These are phyloP conservation scores for Ornithorhynchus anatinus DNA, from an alignment of 2,113 vertebrate species.

Conservation along the genomic window DNA sequence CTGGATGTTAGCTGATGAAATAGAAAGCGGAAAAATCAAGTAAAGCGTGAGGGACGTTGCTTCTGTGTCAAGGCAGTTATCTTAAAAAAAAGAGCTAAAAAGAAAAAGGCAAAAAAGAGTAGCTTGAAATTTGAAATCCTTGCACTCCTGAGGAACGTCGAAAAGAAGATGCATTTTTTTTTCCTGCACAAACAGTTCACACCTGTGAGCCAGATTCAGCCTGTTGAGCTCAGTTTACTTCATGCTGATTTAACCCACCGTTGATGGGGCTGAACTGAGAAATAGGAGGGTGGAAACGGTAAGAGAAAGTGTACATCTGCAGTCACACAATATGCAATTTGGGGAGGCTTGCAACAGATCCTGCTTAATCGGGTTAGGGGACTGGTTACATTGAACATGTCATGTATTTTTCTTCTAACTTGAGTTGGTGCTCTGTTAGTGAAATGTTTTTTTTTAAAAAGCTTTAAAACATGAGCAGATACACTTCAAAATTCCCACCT, in stretches of 20 bases:
- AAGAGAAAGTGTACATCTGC: slow-evolving; percentile 30
- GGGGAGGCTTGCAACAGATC: slow-evolving; percentile 52
- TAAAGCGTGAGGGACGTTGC: slow-evolving; percentile 57
- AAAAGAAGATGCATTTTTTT: slow-evolving; percentile 5
- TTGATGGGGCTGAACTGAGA: slow-evolving; percentile 51
- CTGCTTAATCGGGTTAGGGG: slow-evolving; percentile 47
- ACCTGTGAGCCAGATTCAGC: slow-evolving; percentile 54
- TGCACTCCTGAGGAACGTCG: slow-evolving; percentile 23
- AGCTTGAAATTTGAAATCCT: slow-evolving; percentile 51
- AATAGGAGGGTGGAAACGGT: slow-evolving; percentile 47
- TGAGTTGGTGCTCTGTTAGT: slow-evolving; percentile 47
- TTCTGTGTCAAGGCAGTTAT: slow-evolving; percentile 41
- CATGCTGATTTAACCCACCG: slow-evolving; percentile 54
- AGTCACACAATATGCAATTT: slow-evolving; percentile 60
- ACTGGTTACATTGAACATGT: slow-evolving; percentile 40
- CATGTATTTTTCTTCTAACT: slow-evolving; percentile 41
- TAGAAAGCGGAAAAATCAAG: slow-evolving; percentile 39
- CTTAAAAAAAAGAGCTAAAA: slow-evolving; percentile 46
- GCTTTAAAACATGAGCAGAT: slow-evolving; percentile 55
- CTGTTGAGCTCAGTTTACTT: slow-evolving; percentile 52
- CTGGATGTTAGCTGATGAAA: slow-evolving; percentile 48
- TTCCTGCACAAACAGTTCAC: slow-evolving; percentile 36
- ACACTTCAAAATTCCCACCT: slow-evolving; percentile 41
- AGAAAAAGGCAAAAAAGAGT: slow-evolving; percentile 43
- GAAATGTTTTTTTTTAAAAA: slow-evolving; percentile 36